A percentile compares a stretch with the other conserved stretches of the same genome.
Evolutionary conservation across 2,888 invertebrate genomes (phyloP).

Genomic region (Drosophila mimica): DNA sequence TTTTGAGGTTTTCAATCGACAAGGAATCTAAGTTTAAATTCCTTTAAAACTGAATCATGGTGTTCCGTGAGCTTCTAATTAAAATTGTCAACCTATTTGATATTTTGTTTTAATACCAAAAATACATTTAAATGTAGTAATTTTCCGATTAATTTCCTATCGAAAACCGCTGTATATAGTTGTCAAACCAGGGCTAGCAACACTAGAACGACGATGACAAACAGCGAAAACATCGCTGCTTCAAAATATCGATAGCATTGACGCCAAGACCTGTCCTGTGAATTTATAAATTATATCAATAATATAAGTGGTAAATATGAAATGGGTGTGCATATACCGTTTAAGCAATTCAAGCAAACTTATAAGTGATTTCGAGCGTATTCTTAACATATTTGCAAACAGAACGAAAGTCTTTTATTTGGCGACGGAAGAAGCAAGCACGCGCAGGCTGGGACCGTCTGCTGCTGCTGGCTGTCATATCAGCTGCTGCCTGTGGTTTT

Average conservation of each 20-base stretch:
- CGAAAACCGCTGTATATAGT: background rate
- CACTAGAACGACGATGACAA: conserved; percentile 1
- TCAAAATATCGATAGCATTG: conserved; percentile 46
- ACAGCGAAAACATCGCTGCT: conserved; percentile 28
- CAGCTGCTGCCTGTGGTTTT: conserved; percentile 58
- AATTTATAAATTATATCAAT: conserved; percentile 42
- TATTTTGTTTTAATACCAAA: background rate
- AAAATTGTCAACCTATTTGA: background rate
- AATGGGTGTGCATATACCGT: conserved; percentile 1
- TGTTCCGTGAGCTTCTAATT: background rate
- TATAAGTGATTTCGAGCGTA: background rate
- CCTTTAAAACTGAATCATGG: background rate
- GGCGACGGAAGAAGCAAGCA: conserved; percentile 61
- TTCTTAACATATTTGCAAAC: background rate
- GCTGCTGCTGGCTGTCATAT: conserved; percentile 41
- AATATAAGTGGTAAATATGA: conserved; percentile 53
- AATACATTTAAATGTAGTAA: background rate
- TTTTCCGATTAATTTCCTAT: background rate
- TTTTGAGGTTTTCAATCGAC: background rate
- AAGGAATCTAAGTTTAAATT: background rate
- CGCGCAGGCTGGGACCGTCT: conserved; percentile 60
- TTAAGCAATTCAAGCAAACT: background rate
- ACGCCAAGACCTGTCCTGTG: conserved; percentile 49
- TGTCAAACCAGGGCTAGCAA: conserved; percentile 10
- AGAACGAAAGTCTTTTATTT: conserved; percentile 6